Evolutionary conservation across 2,113 vertebrate genomes (phyloP), one percentile per base, ranked within the genome.

Genomic region (Oostethus manadensis): DNA sequence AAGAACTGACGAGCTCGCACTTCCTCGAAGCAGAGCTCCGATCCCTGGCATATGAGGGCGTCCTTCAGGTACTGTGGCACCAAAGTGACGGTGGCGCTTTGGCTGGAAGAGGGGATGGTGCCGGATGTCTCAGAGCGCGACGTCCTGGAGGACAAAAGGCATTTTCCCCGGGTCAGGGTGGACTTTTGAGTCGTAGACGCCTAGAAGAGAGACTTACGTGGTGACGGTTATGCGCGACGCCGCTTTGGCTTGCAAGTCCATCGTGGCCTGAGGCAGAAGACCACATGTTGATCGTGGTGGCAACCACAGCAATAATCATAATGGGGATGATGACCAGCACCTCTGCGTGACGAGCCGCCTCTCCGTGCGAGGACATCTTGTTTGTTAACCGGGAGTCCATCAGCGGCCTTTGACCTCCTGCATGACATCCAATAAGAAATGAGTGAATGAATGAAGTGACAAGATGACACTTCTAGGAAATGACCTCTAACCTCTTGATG

Each of bases 1-100:
- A 86, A 87, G 78, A 89, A 89, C 8, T 62, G 62, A 14, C 67
- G 76, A 0, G 93, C 92, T 71, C 93, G 69, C 21, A 91, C 80
- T 76, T 96, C 94, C 78, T 96, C 94, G 15, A 96, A 93, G 42
- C 88, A 89, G 13, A 92, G 58, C 62, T 96, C 93, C 0, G 89
- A 88, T 0, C 86, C 91, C 4, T 88, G 88, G 43, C 80, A 88
- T 14, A 79, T 35, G 1, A 96, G 89, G 3, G 85, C 87, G 0
- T 88, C 83, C 62, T 76, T 88, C 40, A 77, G 76, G 70, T 94
- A 96, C 85, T 86, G 88, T 0, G 87, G 70, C 21, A 91, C 74
- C 3, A 70, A 78, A 65, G 45, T 56, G 9, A 56, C 17, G 1
- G 49, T 1, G 18, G 62, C 3, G 18, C 26, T 22, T 6, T 62